Base-by-base conservation (phyloP, 2,113 vertebrate species). In the Pseudorhombus dupliciocellatus region DNA sequence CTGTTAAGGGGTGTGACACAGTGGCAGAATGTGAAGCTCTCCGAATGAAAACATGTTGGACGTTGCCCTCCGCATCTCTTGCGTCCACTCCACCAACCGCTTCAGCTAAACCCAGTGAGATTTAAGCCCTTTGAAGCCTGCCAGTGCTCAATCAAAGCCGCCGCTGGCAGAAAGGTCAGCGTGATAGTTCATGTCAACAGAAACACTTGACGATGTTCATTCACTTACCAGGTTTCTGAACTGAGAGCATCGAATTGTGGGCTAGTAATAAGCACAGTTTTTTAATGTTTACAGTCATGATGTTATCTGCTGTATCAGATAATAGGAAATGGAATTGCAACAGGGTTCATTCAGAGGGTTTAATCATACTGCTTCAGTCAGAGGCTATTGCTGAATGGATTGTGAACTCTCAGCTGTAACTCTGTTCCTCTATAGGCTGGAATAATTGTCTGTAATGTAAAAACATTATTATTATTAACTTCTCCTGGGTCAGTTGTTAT, bases 241-340 rank as follows among this genome's bases (percentile, higher is more conserved):
- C 42, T 42, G 55, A 25, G 42, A 53, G 61, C 25, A 9, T 25
- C 1, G 46, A 11, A 16, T 21, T 48, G 71, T 67, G 52, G 16
- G 4, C 54, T 12, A 24, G 75, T 67, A 53, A 79, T 34, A 21
- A 22, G 57, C 34, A 25, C 28, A 55, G 34, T 64, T 83, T 80
- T 75, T 77, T 84, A n/a, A 30, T 0, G 15, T 59, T 71, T 74
- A 50, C 4, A 64, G 51, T 24, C 64, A 2, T 16, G 31, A 60
- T 79, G 52, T 63, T 84, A 81, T 77, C 83, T 66, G 58, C 48
- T 69, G 69, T 54, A 67, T n/a, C n/a, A n/a, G n/a, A n/a, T n/a
- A n/a, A n/a, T n/a, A 70, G 65, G 61, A 81, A 79, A 81, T 70
- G 54, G 68, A 71, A 76, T 71, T 81, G 55, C 72, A 85, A 83